phyloP scores from a whole-genome alignment of 2,888 invertebrate species.

The Polymixis lichenea region DNA sequence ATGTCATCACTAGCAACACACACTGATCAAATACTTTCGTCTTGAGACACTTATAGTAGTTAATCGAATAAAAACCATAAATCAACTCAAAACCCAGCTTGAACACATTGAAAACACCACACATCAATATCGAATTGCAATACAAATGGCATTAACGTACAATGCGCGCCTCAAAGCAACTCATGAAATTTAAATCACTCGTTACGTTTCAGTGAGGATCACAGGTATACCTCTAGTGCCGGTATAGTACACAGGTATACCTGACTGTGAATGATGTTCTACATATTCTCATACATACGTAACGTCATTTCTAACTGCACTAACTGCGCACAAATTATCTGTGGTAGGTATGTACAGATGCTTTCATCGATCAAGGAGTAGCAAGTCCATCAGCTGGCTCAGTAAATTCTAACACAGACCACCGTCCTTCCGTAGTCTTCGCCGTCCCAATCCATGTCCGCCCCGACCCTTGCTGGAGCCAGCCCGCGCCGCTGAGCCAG shows the following conservation, averaged over 20 bases:
- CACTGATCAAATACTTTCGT: too few relatives aligned
- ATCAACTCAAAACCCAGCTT: slow-evolving; percentile 1
- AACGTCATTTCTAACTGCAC: background rate
- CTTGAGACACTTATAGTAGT: too few relatives aligned
- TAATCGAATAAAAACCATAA: background rate
- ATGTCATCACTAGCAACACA: too few relatives aligned
- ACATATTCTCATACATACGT: slow-evolving; percentile 36
- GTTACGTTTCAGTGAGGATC: slow-evolving; percentile 73
- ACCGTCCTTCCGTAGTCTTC: too few relatives aligned
- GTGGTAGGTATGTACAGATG: background rate
- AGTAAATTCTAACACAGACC: too few relatives aligned
- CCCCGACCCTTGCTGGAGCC: too few relatives aligned
- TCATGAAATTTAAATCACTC: slow-evolving; percentile 79
- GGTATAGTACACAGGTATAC: slow-evolving; percentile 7
- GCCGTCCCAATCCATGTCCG: too few relatives aligned
- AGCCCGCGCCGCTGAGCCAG: too few relatives aligned
- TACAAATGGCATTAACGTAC: slow-evolving; percentile 56
- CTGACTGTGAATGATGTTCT: slow-evolving; percentile 29
- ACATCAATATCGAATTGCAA: slow-evolving; percentile 12
- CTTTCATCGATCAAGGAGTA: background rate
- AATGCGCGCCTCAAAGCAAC: slow-evolving; percentile 69
- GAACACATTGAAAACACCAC: slow-evolving; percentile 2
- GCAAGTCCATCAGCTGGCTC: too few relatives aligned
- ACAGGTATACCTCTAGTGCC: slow-evolving; percentile 11
- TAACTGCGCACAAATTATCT: background rate